Percentiles rank a stretch among this genome's conserved stretches.
phyloP scores from a whole-genome alignment of 2,888 invertebrate genomes.

The Caenorhabditis macrosperma region DNA sequence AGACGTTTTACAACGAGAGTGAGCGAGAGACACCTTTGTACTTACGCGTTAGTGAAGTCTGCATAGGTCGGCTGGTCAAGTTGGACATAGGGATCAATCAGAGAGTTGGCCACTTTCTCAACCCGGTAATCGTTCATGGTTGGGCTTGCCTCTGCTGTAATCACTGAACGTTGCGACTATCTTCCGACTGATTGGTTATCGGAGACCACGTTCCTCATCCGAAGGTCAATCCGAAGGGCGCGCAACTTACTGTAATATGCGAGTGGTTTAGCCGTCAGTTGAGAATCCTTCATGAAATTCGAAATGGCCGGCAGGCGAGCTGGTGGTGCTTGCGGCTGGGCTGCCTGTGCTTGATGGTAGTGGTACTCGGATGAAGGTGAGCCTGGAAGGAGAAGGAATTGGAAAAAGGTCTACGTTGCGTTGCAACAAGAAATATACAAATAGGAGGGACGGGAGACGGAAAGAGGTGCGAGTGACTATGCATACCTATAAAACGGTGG shows the following conservation, averaged over 20 bases:
- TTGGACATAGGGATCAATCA: conserved; percentile 51
- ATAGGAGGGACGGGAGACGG: conserved; percentile 11
- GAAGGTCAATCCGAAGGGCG: conserved; percentile 44
- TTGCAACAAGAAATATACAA: conserved; percentile 50
- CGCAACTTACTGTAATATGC: conserved; percentile 57
- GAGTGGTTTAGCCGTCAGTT: conserved; percentile 44
- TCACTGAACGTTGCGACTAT: no score
- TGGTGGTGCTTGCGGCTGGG: conserved; percentile 7
- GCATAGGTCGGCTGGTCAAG: conserved; percentile 59
- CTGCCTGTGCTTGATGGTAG: conserved; percentile 4
- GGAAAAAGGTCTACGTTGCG: not conserved
- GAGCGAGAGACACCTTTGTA: no score
- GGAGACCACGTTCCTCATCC: no score
- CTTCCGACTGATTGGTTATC: no score
- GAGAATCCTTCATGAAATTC: conserved; percentile 60
- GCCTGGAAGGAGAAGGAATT: conserved; percentile 22
- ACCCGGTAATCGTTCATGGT: conserved; percentile 60
- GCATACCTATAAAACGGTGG: conserved; percentile 59
- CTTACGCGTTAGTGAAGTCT: conserved; percentile 62
- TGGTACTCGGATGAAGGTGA: conserved; percentile 24
- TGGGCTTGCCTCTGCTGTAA: conserved; percentile 40
- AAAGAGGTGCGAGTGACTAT: conserved; percentile 23
- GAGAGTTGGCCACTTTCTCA: conserved; percentile 47
- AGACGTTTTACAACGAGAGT: no score
- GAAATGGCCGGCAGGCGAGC: conserved; percentile 47